Percentiles rank a stretch among this genome's conserved stretches.
Conservation (phyloP, 2,113 vertebrate species). For the Salvator merianae region DNA sequence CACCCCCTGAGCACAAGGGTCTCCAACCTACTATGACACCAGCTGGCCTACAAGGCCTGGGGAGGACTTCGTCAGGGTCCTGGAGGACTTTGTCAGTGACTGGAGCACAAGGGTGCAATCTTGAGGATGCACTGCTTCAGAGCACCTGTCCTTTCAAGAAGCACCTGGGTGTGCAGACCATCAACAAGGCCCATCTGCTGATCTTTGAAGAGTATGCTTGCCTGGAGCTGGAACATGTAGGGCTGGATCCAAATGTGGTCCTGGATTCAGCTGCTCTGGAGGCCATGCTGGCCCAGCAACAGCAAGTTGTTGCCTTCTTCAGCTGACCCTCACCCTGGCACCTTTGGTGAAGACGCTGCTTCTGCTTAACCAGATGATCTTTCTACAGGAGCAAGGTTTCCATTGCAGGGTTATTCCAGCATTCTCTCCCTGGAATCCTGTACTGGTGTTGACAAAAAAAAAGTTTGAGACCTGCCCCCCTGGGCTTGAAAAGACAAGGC, state of each 20-base stretch:
- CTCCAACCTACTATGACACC: constrained; percentile 68
- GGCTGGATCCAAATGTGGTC: constrained; percentile 71
- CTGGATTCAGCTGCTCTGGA: constrained; percentile 67
- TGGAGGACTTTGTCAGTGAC: constrained; percentile 82
- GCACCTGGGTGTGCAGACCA: constrained; percentile 83
- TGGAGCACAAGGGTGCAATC: constrained; percentile 61
- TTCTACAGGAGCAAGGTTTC: constrained; percentile 90
- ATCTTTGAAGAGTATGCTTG: constrained; percentile 86
- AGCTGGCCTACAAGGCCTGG: constrained; percentile 86
- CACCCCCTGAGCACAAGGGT: constrained; percentile 89
- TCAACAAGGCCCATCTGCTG: constrained; percentile 81
- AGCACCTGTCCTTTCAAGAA: constrained; percentile 68
- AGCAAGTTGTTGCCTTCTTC: constrained; percentile 87
- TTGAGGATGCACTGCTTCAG: constrained; percentile 87
- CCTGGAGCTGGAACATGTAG: constrained; percentile 79
- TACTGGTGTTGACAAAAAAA: constrained; percentile 80
- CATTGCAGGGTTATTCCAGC: constrained; percentile 82
- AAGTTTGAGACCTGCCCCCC: constrained; percentile 44
- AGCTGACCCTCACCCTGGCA: constrained; percentile 85
- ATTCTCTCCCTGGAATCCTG: constrained; percentile 90
- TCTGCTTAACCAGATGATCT: constrained; percentile 89
- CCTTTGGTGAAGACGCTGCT: constrained; percentile 90
- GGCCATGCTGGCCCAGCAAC: constrained; percentile 80
- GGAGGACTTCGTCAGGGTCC: constrained; percentile 89
- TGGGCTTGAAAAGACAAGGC: constrained; percentile 21